phyloP scores from a whole-genome alignment of 2,797 vertebrate species.

The Chlorospingus semifuscus region DNA sequence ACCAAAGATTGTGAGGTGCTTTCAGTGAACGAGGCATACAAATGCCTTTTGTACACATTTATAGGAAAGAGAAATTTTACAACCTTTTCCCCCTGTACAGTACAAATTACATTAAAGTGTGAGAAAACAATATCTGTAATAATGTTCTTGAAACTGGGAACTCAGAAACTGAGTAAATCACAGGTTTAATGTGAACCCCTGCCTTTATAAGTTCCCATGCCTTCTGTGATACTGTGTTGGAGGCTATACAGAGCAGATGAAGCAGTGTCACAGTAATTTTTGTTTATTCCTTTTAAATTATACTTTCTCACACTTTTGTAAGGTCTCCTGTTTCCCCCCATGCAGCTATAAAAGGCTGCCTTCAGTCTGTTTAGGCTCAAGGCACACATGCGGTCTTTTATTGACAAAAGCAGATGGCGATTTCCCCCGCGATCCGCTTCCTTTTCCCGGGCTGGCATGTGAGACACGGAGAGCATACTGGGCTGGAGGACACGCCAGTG shows the following conservation, averaged over 20 bases:
- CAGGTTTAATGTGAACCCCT: slow-evolving; percentile 25
- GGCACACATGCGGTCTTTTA: slow-evolving; percentile 28
- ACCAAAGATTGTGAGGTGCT: not conserved
- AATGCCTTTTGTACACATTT: not conserved
- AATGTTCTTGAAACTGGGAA: not conserved
- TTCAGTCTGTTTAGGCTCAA: slow-evolving; percentile 48
- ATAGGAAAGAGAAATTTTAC: not conserved
- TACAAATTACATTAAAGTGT: not conserved
- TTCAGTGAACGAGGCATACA: not conserved
- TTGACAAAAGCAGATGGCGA: slow-evolving; percentile 70
- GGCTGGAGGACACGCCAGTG: not conserved
- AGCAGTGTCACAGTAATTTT: not conserved
- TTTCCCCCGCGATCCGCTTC: slow-evolving; percentile 49
- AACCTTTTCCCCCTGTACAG: not conserved
- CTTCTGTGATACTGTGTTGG: not conserved
- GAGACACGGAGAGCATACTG: not conserved
- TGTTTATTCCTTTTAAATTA: slow-evolving; percentile 26
- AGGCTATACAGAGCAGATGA: not conserved
- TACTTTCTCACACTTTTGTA: slow-evolving; percentile 19
- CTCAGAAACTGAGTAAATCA: slow-evolving; percentile 30
- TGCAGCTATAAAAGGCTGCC: slow-evolving; percentile 54
- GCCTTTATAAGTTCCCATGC: not conserved
- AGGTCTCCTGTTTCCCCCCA: not conserved
- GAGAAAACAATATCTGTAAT: slow-evolving; percentile 35
- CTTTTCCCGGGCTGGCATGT: slow-evolving; percentile 43